These are phyloP conservation scores for Osmerus eperlanus DNA, from an alignment of 2,113 vertebrate species.

Conservation along the genomic window DNA sequence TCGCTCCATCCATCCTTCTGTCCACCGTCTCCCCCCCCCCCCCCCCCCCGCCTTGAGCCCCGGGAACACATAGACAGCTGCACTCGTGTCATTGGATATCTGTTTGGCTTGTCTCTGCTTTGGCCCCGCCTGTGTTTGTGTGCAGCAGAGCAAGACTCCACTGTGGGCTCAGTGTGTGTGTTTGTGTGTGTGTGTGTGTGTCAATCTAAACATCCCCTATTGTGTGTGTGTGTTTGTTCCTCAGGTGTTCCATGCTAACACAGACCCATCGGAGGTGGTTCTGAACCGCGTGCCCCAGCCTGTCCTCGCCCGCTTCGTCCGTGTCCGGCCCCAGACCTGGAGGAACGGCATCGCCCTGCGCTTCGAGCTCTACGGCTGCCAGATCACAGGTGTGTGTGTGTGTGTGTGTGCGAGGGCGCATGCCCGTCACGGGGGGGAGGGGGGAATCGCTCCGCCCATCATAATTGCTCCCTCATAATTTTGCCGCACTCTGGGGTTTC, in stretches of 20 bases:
- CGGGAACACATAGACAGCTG: constrained; percentile 66
- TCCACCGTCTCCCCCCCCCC: too few species aligned
- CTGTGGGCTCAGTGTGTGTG: neutral
- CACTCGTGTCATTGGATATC: constrained; percentile 58
- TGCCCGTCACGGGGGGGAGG: too few species aligned
- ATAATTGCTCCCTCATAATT: too few species aligned
- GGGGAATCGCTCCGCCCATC: too few species aligned
- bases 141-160: constrained; percentile 37
- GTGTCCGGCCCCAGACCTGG: constrained; percentile 92
- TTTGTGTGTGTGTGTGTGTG: neutral
- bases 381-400: constrained; percentile 83
- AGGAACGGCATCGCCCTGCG: constrained; percentile 88
- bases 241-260: constrained; percentile 91
- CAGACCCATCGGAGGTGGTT: constrained; percentile 87
- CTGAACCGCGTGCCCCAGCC: constrained; percentile 90
- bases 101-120: constrained; percentile 67
- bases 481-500: too few species aligned
- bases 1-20: constrained; percentile 33
- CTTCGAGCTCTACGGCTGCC: constrained; percentile 93
- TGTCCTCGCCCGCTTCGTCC: constrained; percentile 87
- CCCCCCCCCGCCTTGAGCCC: constrained; percentile 49
- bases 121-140: constrained; percentile 48
- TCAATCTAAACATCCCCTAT: neutral
- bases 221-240: constrained; percentile 23
- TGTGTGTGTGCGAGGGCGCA: constrained; percentile 7